Base-by-base conservation (phyloP, 2,113 vertebrate species). In the Brienomyrus longianalis region DNA sequence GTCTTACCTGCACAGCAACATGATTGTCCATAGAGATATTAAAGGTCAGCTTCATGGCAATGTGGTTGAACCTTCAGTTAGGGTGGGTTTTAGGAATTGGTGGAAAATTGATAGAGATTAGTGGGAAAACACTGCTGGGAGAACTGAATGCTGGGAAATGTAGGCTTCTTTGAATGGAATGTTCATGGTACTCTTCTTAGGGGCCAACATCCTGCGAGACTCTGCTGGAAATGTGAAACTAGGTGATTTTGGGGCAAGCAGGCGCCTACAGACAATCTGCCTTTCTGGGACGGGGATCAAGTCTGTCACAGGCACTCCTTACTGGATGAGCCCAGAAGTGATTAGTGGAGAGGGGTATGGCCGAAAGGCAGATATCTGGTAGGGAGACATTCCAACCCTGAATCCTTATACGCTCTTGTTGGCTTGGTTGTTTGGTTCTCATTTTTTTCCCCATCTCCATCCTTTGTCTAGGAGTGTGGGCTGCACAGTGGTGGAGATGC, bases 271-370 rank as follows among this genome's bases (percentile, higher is more conserved):
- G 95, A 99, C 98, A 2, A 99, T 99, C 95, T 99, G 98, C 89
- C 96, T 99, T 10, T 99, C 98, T 1, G 98, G 98, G 86, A 99
- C 98, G 0, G 98, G 98, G 90, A 99, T 99, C 95, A 99, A 98
- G 91, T 99, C 98, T 1, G 98, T 98, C 94, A 99, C 97, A 0
- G 98, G 98, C 90, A 99, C 98, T 7, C 98, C 98, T 0, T 99
- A 99, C 93, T 99, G 98, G 98, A 99, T 99, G 98, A 99, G 98
- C 90, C 98, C 98, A 0, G 98, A 99, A 92, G 98, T 99, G 80
- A 99, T 99, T 93, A 99, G 98, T 56, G 98, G 98, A 74, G 98
- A 99, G 94, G 98, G 98, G 11, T 99, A 99, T 0, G 98, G 98
- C 90, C 96, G 98, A 91, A 99, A 99, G 94, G 98, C 98, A 3